Percentiles rank a stretch among this genome's conserved stretches.
Conservation (phyloP, 1,140 invertebrate genomes). For the Pseudomyrmex pallidus region DNA sequence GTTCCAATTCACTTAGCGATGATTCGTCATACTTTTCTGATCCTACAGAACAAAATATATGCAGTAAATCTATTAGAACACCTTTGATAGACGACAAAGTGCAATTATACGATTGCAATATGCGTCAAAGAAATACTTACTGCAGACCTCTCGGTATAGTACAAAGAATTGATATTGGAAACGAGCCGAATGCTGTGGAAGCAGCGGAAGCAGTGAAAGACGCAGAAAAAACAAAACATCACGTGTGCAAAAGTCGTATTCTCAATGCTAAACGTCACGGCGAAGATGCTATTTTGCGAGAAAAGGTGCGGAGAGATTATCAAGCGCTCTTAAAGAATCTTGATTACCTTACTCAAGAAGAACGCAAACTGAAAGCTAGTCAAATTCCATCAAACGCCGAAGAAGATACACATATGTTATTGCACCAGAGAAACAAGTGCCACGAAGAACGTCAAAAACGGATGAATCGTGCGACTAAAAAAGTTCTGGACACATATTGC, state of each 20-base stretch:
- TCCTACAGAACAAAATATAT: constrained; percentile 63
- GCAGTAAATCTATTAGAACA: constrained; percentile 65
- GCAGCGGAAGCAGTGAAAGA: constrained; percentile 74
- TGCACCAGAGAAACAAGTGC: constrained; percentile 71
- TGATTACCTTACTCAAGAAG: constrained; percentile 75
- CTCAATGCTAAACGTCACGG: constrained; percentile 80
- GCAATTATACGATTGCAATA: constrained; percentile 78
- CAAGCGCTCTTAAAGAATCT: constrained; percentile 83
- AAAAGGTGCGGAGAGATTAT: constrained; percentile 84
- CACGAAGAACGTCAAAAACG: constrained; percentile 74
- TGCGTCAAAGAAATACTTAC: constrained; percentile 75
- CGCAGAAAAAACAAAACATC: constrained; percentile 65
- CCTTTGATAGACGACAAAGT: constrained; percentile 72
- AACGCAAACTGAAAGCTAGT: constrained; percentile 79
- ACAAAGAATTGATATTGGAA: constrained; percentile 76
- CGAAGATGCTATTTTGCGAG: constrained; percentile 83
- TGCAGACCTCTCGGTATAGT: constrained; percentile 77
- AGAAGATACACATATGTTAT: constrained; percentile 30
- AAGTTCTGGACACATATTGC: constrained; percentile 57
- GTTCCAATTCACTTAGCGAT: constrained; percentile 77
- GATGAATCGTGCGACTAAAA: constrained; percentile 76
- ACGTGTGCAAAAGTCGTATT: constrained; percentile 70
- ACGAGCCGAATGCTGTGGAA: constrained; percentile 79
- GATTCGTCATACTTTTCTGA: constrained; percentile 83
- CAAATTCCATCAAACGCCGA: constrained; percentile 67